Evolutionary conservation across 2,888 invertebrate species (phyloP).

Genomic region (Drosophila sordidula): DNA sequence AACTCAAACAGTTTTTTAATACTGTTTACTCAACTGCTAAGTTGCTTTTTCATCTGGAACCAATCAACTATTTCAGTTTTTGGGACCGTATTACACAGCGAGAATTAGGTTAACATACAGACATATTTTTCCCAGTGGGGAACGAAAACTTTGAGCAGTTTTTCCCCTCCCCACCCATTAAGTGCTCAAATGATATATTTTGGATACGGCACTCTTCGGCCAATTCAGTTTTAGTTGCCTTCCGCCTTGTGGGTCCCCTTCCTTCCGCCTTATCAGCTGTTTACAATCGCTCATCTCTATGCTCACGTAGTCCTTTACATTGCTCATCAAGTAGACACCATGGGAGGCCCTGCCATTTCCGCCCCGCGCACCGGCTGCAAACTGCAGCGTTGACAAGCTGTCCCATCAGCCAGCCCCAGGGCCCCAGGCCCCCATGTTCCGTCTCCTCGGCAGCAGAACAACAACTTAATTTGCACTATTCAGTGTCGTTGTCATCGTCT

Average conservation of each 20-base stretch:
- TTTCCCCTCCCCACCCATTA: too few relatives aligned
- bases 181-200: neutral
- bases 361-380: slow-evolving; percentile 57
- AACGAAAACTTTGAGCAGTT: too few relatives aligned
- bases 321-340: slow-evolving; percentile 55
- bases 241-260: neutral
- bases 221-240: slow-evolving; percentile 24
- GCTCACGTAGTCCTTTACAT: slow-evolving; percentile 38
- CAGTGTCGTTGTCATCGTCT: slow-evolving; percentile 32
- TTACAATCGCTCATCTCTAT: slow-evolving; percentile 19
- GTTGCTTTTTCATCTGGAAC: too few relatives aligned
- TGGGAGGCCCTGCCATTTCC: slow-evolving; percentile 48
- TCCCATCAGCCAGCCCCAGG: slow-evolving; percentile 39
- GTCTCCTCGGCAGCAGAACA: slow-evolving; percentile 13
- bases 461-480: slow-evolving; percentile 78
- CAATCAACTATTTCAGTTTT: too few relatives aligned
- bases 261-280: slow-evolving; percentile 9
- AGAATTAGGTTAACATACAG: too few relatives aligned
- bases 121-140: too few relatives aligned
- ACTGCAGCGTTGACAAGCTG: slow-evolving; percentile 72
- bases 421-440: neutral
- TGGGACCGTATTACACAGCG: too few relatives aligned
- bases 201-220: slow-evolving; percentile 4
- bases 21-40: too few relatives aligned
- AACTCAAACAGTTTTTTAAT: too few relatives aligned